A percentile compares a stretch with the other conserved stretches of the same genome.
phyloP scores from a whole-genome alignment of 2,113 vertebrate genomes.

The Eira barbara region DNA sequence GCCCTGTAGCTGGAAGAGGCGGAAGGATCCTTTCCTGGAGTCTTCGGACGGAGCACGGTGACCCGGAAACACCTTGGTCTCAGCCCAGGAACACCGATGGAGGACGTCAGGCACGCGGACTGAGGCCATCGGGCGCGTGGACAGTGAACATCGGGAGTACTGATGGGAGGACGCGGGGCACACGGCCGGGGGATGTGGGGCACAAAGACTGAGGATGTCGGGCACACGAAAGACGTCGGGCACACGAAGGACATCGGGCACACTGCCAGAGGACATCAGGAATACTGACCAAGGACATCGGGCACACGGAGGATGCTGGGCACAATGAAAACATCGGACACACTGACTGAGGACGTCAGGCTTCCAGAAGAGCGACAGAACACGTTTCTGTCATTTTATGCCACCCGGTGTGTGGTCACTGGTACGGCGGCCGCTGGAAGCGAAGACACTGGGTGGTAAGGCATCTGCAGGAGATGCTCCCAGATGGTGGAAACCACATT shows the following conservation, averaged over 20 bases:
- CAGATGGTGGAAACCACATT: fast-evolving
- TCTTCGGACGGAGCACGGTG: background rate
- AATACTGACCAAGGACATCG: too few relatives aligned
- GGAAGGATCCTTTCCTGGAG: background rate
- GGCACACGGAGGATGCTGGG: too few relatives aligned
- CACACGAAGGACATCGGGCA: too few relatives aligned
- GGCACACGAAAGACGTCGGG: too few relatives aligned
- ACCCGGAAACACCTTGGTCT: background rate
- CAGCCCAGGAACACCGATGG: background rate
- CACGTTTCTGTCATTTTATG: background rate
- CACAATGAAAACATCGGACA: too few relatives aligned
- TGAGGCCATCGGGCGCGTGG: fast-evolving
- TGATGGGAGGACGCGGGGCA: too few relatives aligned
- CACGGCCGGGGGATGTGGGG: too few relatives aligned
- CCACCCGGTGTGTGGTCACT: background rate
- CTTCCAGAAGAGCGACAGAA: background rate
- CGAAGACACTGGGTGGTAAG: background rate
- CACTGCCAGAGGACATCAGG: too few relatives aligned
- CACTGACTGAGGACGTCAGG: background rate
- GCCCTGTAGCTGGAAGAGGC: background rate
- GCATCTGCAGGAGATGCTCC: background rate
- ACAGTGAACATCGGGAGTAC: too few relatives aligned
- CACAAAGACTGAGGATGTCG: too few relatives aligned
- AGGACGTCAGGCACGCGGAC: too few relatives aligned
- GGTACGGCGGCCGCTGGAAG: background rate